A percentile compares a stretch with the other conserved stretches of the same genome.
Evolutionary conservation across 2,113 vertebrate species (phyloP).

Genomic region (Clupea harengus): DNA sequence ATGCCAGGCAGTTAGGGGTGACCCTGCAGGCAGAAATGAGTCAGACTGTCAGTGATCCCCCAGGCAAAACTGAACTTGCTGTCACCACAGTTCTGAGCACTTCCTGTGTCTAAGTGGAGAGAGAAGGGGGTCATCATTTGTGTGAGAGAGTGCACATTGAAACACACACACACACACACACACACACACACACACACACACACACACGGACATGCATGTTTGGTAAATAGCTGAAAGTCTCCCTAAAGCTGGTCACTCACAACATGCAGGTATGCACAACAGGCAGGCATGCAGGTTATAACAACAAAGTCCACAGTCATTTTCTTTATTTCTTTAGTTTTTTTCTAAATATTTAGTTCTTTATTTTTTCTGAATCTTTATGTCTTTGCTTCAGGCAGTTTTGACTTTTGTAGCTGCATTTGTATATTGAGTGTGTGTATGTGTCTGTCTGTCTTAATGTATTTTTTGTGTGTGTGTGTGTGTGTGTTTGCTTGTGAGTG

Average conservation of each 20-base stretch:
- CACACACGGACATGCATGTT: neutral
- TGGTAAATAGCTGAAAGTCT: constrained; percentile 19
- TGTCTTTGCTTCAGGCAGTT: no score
- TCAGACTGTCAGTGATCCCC: constrained; percentile 8
- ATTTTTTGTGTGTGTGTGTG: no score
- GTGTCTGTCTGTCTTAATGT: neutral
- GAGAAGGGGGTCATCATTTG: constrained; percentile 30
- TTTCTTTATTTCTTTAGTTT: no score
- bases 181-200: neutral
- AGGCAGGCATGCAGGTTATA: constrained; percentile 13
- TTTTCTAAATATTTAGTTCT: no score
- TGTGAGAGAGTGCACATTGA: neutral
- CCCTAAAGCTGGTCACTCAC: constrained; percentile 21
- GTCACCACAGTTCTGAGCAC: constrained; percentile 14
- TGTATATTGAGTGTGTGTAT: neutral
- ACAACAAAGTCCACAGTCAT: neutral
- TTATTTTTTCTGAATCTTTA: no score
- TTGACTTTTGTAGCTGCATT: neutral
- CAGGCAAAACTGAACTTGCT: constrained; percentile 32
- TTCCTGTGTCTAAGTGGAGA: constrained; percentile 57
- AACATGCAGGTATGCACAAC: constrained; percentile 10
- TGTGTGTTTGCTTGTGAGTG: no score
- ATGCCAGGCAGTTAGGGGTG: constrained; percentile 59
- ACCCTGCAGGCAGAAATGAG: constrained; percentile 61
- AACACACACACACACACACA: no score